Evolutionary conservation across 2,888 invertebrate species (phyloP).

Genomic region (Drosophila koepferae): DNA sequence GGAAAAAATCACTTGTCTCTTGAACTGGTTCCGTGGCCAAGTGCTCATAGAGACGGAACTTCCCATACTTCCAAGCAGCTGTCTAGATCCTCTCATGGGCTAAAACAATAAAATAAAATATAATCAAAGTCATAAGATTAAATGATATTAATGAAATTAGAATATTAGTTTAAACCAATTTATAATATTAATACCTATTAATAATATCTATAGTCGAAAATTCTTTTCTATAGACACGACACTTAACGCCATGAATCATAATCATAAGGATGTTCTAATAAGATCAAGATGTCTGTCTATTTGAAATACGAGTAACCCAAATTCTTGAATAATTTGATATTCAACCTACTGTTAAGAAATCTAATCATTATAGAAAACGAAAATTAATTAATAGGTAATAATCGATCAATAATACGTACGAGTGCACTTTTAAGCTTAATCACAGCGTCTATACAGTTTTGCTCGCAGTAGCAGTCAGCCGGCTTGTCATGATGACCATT

Average conservation of each 20-base stretch:
- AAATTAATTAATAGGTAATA: no score
- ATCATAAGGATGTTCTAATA: no score
- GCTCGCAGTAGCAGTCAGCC: slow-evolving; percentile 77
- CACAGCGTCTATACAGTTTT: slow-evolving; percentile 81
- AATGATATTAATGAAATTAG: not conserved
- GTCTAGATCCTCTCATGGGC: slow-evolving; percentile 68
- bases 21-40: slow-evolving; percentile 78
- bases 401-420: slow-evolving; percentile 43
- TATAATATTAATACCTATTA: no score
- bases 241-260: no score
- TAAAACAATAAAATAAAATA: slow-evolving; percentile 15
- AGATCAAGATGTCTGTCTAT: no score
- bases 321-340: no score
- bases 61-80: slow-evolving; percentile 75
- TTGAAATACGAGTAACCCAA: no score
- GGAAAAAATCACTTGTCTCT: slow-evolving; percentile 83
- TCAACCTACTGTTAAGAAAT: no score
- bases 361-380: no score
- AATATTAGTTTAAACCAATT: no score
- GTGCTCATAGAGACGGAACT: slow-evolving; percentile 64
- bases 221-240: no score
- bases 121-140: not conserved
- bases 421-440: slow-evolving; percentile 58
- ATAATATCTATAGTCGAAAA: no score
- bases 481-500: slow-evolving; percentile 30